A percentile compares a stretch with the other conserved stretches of the same genome.
Evolutionary conservation across 2,888 invertebrate genomes (phyloP).

Genomic region (Morinoia aosen): DNA sequence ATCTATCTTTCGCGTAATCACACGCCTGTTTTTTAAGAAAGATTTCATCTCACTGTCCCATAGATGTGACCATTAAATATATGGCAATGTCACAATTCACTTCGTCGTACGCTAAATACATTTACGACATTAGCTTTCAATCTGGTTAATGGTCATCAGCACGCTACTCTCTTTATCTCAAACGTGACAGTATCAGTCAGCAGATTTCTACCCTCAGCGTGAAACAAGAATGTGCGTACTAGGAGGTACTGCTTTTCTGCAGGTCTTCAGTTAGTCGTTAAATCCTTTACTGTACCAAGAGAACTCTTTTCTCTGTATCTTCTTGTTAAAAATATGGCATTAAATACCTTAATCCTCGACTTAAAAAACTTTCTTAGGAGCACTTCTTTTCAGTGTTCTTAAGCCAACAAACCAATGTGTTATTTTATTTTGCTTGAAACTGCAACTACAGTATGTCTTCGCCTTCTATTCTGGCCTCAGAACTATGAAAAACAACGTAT

Average conservation of each 20-base stretch:
- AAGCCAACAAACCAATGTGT: too few relatives aligned
- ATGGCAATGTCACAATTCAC: too few relatives aligned
- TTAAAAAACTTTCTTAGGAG: background rate
- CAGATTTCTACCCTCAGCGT: background rate
- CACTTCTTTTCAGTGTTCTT: too few relatives aligned
- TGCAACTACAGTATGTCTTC: too few relatives aligned
- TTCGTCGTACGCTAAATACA: too few relatives aligned
- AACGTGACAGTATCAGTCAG: background rate
- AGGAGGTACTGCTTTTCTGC: background rate
- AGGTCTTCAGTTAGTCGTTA: background rate
- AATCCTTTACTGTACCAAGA: background rate
- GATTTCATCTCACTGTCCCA: background rate
- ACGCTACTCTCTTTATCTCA: too few relatives aligned
- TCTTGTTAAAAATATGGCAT: background rate
- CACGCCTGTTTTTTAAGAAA: background rate
- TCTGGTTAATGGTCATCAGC: too few relatives aligned
- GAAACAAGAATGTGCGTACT: background rate
- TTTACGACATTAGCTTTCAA: too few relatives aligned
- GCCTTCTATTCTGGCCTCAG: too few relatives aligned
- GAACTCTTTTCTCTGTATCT: background rate
- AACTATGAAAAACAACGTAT: too few relatives aligned
- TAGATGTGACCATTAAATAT: too few relatives aligned
- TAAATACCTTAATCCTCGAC: background rate
- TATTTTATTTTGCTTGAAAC: too few relatives aligned
- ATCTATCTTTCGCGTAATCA: background rate